phyloP scores from a whole-genome alignment of 2,888 invertebrate species.

The Pilophorus perplexus region DNA sequence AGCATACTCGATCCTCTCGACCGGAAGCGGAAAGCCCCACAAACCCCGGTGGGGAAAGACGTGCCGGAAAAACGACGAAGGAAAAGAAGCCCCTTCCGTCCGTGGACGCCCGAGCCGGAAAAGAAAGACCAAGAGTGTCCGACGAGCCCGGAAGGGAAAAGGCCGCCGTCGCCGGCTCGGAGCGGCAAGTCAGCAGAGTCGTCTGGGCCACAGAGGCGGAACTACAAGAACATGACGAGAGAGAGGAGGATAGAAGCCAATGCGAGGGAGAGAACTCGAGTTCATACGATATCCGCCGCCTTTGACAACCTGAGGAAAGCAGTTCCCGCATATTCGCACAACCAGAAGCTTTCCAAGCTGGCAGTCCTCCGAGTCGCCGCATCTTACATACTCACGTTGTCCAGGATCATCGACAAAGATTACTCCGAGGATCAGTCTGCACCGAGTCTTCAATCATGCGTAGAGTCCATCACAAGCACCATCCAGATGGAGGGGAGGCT shows the following conservation, averaged over 20 bases:
- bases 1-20: conserved; percentile 19
- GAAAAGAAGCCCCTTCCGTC: conserved; percentile 36
- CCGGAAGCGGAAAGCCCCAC: conserved; percentile 21
- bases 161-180: neutral
- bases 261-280: conserved; percentile 85
- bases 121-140: conserved; percentile 8
- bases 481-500: conserved; percentile 90
- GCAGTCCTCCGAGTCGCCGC: conserved; percentile 90
- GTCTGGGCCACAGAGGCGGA: conserved; percentile 54
- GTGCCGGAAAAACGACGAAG: conserved; percentile 32
- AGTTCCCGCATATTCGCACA: conserved; percentile 87
- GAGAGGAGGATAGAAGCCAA: conserved; percentile 92
- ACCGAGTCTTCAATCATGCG: conserved; percentile 69
- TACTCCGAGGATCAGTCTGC: conserved; percentile 61
- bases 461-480: conserved; percentile 84
- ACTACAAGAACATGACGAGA: conserved; percentile 93
- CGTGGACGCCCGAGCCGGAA: conserved; percentile 40
- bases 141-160: neutral
- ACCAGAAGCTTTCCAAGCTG: conserved; percentile 89
- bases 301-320: conserved; percentile 83
- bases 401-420: conserved; percentile 70
- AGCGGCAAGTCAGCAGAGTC: neutral
- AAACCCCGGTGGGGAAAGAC: neutral
- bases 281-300: conserved; percentile 93
- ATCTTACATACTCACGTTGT: conserved; percentile 85